Conservation (phyloP, 2,797 vertebrate genomes). For the Acanthopagrus latus region DNA sequence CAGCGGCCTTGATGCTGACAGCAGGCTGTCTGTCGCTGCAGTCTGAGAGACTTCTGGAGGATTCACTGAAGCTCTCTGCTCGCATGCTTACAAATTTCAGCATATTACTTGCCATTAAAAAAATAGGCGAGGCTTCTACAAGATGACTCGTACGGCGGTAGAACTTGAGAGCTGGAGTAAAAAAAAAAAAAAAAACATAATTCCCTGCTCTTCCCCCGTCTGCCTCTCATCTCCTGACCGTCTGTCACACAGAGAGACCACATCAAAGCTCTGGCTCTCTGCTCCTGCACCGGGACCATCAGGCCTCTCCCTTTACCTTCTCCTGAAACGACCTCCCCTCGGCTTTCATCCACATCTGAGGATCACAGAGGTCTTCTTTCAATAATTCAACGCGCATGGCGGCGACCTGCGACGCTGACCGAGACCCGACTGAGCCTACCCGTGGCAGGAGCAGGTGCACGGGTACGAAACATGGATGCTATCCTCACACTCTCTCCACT, state of each 20-base stretch:
- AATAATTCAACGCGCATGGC: conserved; percentile 66
- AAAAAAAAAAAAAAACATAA: not conserved
- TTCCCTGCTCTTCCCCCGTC: conserved; percentile 1
- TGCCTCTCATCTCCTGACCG: conserved; percentile 52
- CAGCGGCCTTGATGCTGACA: conserved; percentile 15
- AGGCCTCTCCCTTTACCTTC: conserved; percentile 47
- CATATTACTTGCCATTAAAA: conserved; percentile 16
- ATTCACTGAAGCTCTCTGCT: conserved; percentile 27
- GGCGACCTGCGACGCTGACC: conserved; percentile 21
- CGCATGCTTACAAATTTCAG: conserved; percentile 27
- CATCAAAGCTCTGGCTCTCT: conserved; percentile 70
- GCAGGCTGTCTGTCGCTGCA: not conserved
- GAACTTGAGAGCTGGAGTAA: not conserved
- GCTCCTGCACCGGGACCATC: conserved; percentile 19
- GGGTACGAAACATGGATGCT: not conserved
- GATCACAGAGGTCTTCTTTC: conserved; percentile 47
- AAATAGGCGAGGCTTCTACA: conserved; percentile 17
- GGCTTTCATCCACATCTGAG: conserved; percentile 76
- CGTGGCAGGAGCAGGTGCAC: not conserved
- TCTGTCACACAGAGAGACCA: conserved; percentile 57
- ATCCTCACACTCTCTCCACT: not conserved
- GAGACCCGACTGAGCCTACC: not conserved
- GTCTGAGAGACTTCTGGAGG: conserved; percentile 2
- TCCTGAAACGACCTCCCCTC: conserved; percentile 59
- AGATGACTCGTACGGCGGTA: conserved; percentile 2